These are phyloP conservation scores for Phoenicopterus ruber DNA, from an alignment of 2,113 vertebrate species.

Conservation along the genomic window DNA sequence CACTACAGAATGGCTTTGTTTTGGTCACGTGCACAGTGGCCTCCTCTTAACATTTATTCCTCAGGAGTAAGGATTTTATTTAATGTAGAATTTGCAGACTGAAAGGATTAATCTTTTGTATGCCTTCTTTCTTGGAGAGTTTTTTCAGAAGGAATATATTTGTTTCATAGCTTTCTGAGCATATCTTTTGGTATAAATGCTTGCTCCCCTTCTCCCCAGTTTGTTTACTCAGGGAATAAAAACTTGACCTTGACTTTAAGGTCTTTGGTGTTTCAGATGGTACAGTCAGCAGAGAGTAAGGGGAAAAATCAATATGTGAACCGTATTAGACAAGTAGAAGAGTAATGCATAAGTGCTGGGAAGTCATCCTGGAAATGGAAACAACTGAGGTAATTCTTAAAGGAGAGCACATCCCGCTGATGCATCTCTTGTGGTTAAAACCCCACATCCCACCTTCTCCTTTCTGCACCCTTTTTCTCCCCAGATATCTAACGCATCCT, in stretches of 20 bases:
- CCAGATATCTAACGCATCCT: neutral
- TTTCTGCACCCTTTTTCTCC: neutral
- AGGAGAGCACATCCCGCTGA: neutral
- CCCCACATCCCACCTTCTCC: neutral
- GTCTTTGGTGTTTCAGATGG: slow-evolving; percentile 72
- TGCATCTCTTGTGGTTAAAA: neutral
- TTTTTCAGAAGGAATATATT: slow-evolving; percentile 12
- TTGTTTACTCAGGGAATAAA: slow-evolving; percentile 71
- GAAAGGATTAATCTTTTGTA: neutral
- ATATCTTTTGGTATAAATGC: neutral
- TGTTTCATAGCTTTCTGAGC: slow-evolving; percentile 25
- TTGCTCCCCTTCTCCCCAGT: neutral
- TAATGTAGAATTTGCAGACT: slow-evolving; percentile 24
- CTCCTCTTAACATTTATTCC: slow-evolving; percentile 38
- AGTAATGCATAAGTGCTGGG: slow-evolving; percentile 62
- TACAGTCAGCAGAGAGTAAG: slow-evolving; percentile 72
- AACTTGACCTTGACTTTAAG: slow-evolving; percentile 78
- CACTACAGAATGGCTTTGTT: neutral
- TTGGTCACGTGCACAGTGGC: neutral
- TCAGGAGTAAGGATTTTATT: slow-evolving; percentile 25
- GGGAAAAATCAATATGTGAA: slow-evolving; percentile 76
- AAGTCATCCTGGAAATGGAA: slow-evolving; percentile 64
- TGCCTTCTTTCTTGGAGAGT: neutral
- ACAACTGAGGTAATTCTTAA: slow-evolving; percentile 13
- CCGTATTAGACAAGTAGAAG: slow-evolving; percentile 68